These are phyloP conservation scores for Hirundo rustica DNA, from an alignment of 2,797 vertebrate species.

Conservation along the genomic window DNA sequence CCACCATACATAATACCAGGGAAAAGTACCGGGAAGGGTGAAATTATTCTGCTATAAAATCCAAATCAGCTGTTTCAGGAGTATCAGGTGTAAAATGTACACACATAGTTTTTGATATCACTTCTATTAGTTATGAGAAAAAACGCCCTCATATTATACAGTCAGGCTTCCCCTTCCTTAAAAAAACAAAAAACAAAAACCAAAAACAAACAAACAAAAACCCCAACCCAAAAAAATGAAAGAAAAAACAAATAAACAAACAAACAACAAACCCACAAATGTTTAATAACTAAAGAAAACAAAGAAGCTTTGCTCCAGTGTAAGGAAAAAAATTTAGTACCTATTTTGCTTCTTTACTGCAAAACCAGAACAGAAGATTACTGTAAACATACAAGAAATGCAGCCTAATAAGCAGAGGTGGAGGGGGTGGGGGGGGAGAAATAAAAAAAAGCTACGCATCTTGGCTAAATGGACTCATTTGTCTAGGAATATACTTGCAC, in stretches of 20 bases:
- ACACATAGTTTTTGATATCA: neutral
- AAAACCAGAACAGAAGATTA: neutral
- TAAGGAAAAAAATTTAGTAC: neutral
- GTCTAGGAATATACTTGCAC: conserved; percentile 2
- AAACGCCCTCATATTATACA: neutral
- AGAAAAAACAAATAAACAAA: too few relatives aligned
- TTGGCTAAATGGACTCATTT: conserved; percentile 24
- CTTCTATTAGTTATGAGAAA: neutral
- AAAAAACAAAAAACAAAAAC: neutral
- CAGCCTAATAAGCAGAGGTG: neutral
- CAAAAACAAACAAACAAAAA: too few relatives aligned
- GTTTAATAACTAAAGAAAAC: neutral
- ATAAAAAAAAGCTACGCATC: neutral
- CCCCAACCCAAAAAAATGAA: too few relatives aligned
- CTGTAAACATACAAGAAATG: neutral
- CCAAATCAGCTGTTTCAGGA: neutral
- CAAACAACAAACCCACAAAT: neutral
- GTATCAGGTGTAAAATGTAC: neutral
- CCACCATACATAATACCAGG: neutral
- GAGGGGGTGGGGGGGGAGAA: neutral
- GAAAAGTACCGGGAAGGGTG: neutral
- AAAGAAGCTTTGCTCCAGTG: neutral
- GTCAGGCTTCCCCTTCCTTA: neutral
- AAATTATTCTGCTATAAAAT: neutral
- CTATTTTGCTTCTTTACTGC: neutral